Conservation (phyloP, 2,797 vertebrate species). For the Sparidentex hasta region DNA sequence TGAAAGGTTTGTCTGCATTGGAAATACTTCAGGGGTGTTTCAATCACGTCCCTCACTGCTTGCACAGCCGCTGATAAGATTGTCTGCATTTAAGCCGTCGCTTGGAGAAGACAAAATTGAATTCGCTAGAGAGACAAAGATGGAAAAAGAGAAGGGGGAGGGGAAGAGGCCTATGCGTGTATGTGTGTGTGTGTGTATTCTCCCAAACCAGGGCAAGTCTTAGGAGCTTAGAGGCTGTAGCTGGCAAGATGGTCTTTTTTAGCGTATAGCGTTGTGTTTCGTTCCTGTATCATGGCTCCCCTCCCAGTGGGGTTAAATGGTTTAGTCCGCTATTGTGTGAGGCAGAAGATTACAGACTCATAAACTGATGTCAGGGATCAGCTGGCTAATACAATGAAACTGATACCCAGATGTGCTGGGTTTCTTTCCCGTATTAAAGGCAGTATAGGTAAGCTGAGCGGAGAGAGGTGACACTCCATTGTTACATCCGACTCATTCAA, state of each 20-base stretch:
- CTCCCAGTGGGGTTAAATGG: slow-evolving; percentile 81
- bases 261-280: slow-evolving; percentile 50
- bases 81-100: slow-evolving; percentile 86
- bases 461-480: slow-evolving; percentile 62
- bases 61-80: slow-evolving; percentile 88
- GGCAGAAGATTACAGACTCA: slow-evolving; percentile 86
- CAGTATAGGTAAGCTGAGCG: slow-evolving; percentile 62
- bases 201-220: slow-evolving; percentile 79
- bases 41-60: slow-evolving; percentile 84
- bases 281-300: slow-evolving; percentile 73
- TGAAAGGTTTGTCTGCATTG: slow-evolving; percentile 85
- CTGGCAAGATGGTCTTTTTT: slow-evolving; percentile 70
- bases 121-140: slow-evolving; percentile 86
- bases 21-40: slow-evolving; percentile 85
- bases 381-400: slow-evolving; percentile 83
- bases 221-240: slow-evolving; percentile 77
- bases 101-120: slow-evolving; percentile 87
- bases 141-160: slow-evolving; percentile 74
- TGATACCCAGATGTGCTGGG: slow-evolving; percentile 78
- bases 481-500: slow-evolving; percentile 58
- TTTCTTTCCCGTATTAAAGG: slow-evolving; percentile 77
- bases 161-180: slow-evolving; percentile 52
- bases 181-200: slow-evolving; percentile 66
- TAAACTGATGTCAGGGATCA: slow-evolving; percentile 87
- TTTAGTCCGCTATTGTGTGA: slow-evolving; percentile 82